Conservation (phyloP, 2,888 invertebrate genomes). For the Chymomyza amoena region DNA sequence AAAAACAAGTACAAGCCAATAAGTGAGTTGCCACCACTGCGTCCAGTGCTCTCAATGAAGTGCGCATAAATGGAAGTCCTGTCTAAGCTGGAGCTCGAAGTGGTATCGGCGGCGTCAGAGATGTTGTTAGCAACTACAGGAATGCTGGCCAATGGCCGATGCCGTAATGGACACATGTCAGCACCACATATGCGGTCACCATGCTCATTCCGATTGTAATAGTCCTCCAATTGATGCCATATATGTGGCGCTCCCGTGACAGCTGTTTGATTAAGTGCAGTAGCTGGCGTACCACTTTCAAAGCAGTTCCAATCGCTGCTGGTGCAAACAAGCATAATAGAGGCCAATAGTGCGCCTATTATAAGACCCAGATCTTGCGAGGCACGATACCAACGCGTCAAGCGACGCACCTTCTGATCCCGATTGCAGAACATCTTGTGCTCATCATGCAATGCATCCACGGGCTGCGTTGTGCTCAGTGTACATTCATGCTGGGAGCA, state of each 20-base stretch:
- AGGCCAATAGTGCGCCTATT: conserved; percentile 80
- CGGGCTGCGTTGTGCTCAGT: conserved; percentile 44
- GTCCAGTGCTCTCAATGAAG: conserved; percentile 70
- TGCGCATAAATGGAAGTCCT: conserved; percentile 58
- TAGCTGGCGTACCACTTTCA: conserved; percentile 18
- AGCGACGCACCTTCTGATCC: conserved; percentile 79
- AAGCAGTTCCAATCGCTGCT: conserved; percentile 73
- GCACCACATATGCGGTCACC: conserved; percentile 82
- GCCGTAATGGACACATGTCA: conserved; percentile 80
- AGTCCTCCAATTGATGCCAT: conserved; percentile 77
- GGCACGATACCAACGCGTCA: conserved; percentile 81
- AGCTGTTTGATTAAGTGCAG: not conserved
- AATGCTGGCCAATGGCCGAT: not conserved
- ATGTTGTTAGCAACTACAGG: not conserved
- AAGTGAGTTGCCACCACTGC: conserved; percentile 69
- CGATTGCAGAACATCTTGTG: conserved; percentile 78
- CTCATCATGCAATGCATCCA: conserved; percentile 74
- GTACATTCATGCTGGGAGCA: conserved; percentile 77
- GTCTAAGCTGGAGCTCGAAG: conserved; percentile 8
- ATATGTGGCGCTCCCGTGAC: conserved; percentile 30
- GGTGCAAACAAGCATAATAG: conserved; percentile 79
- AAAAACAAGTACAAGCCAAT: conserved; percentile 78
- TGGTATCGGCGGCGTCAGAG: not conserved
- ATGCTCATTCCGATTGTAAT: conserved; percentile 80
- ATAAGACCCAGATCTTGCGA: conserved; percentile 82